Percentiles rank a stretch among this genome's conserved stretches.
These are phyloP conservation scores for Amia ocellicauda DNA, from an alignment of 2,113 vertebrate genomes.

Conservation along the genomic window DNA sequence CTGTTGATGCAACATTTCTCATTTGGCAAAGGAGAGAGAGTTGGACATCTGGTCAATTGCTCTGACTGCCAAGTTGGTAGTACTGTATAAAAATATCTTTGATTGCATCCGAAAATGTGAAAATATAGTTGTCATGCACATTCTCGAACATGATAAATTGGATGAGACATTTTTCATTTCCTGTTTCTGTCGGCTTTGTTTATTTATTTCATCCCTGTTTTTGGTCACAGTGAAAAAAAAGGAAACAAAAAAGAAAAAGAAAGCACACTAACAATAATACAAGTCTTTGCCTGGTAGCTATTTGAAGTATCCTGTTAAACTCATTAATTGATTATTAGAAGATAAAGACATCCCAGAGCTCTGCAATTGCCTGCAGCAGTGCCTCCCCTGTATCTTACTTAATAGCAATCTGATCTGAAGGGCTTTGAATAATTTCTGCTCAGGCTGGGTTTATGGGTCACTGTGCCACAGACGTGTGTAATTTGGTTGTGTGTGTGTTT, in stretches of 20 bases:
- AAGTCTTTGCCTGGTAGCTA: neutral
- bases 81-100: conserved; percentile 3
- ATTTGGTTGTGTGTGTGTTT: conserved; percentile 26
- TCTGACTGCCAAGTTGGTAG: conserved; percentile 6
- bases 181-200: neutral
- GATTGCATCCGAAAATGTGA: conserved; percentile 16
- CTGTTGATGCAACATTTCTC: neutral
- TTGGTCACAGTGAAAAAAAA: neutral
- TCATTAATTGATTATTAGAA: neutral
- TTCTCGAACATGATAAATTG: conserved; percentile 20
- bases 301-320: neutral
- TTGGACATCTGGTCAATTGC: conserved; percentile 19
- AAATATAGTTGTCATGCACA: conserved; percentile 28
- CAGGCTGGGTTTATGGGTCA: conserved; percentile 60
- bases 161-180: conserved; percentile 11
- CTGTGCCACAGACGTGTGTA: conserved; percentile 42
- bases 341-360: neutral
- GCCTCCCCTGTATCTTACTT: conserved; percentile 28
- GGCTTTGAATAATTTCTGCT: conserved; percentile 49
- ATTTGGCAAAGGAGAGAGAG: neutral
- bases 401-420: conserved; percentile 49
- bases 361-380: neutral
- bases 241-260: neutral
- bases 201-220: neutral
- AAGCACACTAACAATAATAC: no score